A percentile compares a stretch with the other conserved stretches of the same genome.
phyloP scores from a whole-genome alignment of 1,140 invertebrate genomes.

The Aricia agestis region DNA sequence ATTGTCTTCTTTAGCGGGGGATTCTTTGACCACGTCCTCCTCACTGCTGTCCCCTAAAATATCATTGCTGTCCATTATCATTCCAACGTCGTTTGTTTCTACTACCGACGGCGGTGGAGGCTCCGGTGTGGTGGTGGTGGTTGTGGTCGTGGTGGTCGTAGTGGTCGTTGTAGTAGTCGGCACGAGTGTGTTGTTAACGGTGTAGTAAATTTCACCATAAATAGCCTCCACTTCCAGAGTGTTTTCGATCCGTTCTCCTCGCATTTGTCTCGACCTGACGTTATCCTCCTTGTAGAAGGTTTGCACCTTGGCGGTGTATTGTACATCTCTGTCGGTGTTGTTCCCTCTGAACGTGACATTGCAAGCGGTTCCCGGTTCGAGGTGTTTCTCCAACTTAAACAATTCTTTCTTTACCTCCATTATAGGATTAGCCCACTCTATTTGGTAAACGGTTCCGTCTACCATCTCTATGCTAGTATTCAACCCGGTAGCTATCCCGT shows the following conservation, averaged over 20 bases:
- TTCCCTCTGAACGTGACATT: slow-evolving; percentile 86
- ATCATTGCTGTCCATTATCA: slow-evolving; percentile 58
- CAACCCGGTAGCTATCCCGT: slow-evolving; percentile 84
- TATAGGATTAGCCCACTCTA: slow-evolving; percentile 82
- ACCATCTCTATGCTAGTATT: slow-evolving; percentile 81
- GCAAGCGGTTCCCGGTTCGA: slow-evolving; percentile 85
- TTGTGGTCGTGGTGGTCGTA: slow-evolving; percentile 82
- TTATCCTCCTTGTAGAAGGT: slow-evolving; percentile 82
- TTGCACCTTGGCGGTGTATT: slow-evolving; percentile 82
- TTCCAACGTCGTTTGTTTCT: slow-evolving; percentile 61
- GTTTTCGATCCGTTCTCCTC: slow-evolving; percentile 78
- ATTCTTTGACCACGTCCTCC: slow-evolving; percentile 49
- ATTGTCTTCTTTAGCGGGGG: slow-evolving; percentile 59
- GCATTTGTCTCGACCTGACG: slow-evolving; percentile 71
- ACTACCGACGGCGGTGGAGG: slow-evolving; percentile 61
- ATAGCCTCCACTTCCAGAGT: slow-evolving; percentile 81
- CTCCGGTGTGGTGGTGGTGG: slow-evolving; percentile 77
- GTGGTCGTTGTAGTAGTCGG: slow-evolving; percentile 86
- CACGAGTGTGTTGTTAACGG: slow-evolving; percentile 83
- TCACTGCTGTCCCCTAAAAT: slow-evolving; percentile 54
- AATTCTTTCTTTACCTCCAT: slow-evolving; percentile 77
- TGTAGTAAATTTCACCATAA: slow-evolving; percentile 84
- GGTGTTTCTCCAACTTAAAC: slow-evolving; percentile 77
- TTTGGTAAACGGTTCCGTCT: slow-evolving; percentile 77
- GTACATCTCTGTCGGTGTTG: slow-evolving; percentile 82